phyloP scores from a whole-genome alignment of 1,140 invertebrate genomes.

The Drosophila serrata region DNA sequence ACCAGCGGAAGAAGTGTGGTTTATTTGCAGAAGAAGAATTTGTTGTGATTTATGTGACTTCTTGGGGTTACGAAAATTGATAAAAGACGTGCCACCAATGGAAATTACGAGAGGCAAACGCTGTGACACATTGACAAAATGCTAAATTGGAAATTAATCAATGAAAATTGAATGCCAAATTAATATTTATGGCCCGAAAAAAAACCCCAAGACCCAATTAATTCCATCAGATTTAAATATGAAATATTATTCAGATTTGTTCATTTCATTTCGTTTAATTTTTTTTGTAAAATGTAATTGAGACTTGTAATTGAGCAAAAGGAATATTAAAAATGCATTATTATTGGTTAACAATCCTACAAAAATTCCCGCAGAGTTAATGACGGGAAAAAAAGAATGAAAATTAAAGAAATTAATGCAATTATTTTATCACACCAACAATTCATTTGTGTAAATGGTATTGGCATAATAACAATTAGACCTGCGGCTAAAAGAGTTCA shows the following conservation, averaged over 20 bases:
- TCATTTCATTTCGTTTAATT: conserved; percentile 8
- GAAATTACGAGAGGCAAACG: conserved; percentile 15
- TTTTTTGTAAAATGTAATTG: conserved; percentile 23
- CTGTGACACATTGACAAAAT: conserved; percentile 69
- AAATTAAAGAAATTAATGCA: conserved; percentile 63
- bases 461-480: conserved; percentile 41
- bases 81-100: conserved; percentile 12
- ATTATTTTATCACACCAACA: conserved; percentile 63
- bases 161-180: conserved; percentile 66
- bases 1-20: conserved; percentile 16
- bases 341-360: conserved; percentile 13
- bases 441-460: conserved; percentile 30
- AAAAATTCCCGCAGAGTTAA: conserved; percentile 25
- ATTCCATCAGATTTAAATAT: conserved; percentile 58
- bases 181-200: conserved; percentile 68
- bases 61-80: conserved; percentile 40
- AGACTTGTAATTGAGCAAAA: conserved; percentile 9
- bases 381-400: conserved; percentile 14
- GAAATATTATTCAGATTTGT: conserved; percentile 42
- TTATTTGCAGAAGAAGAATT: conserved; percentile 52
- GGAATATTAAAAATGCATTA: conserved; percentile 22
- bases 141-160: conserved; percentile 69
- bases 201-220: conserved; percentile 55
- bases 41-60: conserved; percentile 65
- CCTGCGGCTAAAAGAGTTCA: conserved; percentile 15